Evolutionary conservation across 1,140 invertebrate genomes (phyloP).

Genomic region (Papilio machaon): DNA sequence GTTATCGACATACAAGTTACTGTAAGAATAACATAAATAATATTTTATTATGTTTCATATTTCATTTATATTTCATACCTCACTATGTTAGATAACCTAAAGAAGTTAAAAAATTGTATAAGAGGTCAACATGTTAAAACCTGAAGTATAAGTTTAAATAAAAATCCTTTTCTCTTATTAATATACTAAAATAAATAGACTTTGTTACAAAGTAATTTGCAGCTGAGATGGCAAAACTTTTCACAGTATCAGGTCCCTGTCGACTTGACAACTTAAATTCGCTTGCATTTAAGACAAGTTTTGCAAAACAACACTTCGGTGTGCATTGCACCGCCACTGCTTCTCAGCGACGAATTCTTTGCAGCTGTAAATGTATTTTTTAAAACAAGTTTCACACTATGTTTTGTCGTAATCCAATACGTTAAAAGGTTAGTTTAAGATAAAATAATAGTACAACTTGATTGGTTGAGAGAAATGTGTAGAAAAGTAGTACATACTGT

Average conservation of each 20-base stretch:
- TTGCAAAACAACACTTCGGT: slow-evolving; percentile 7
- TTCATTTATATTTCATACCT: neutral
- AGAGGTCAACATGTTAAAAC: neutral
- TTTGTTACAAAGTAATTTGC: neutral
- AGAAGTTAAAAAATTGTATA: neutral
- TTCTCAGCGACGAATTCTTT: neutral
- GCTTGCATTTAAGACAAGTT: neutral
- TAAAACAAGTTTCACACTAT: neutral
- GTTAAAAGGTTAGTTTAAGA: neutral
- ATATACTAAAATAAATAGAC: neutral
- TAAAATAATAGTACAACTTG: no score
- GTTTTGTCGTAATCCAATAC: neutral
- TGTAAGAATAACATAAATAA: neutral
- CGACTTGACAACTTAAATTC: slow-evolving; percentile 16
- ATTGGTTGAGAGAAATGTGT: no score
- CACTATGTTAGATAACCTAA: neutral
- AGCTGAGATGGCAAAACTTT: slow-evolving; percentile 15
- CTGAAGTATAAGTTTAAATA: neutral
- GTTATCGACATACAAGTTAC: neutral
- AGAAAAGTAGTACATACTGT: no score
- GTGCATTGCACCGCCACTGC: neutral
- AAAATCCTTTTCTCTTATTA: neutral
- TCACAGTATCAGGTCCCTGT: slow-evolving; percentile 6
- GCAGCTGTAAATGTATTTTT: neutral
- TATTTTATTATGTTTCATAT: neutral